Evolutionary conservation across 2,797 vertebrate genomes (phyloP), one percentile per base, ranked within the genome.

Genomic region (Rhabdomys pumilio): DNA sequence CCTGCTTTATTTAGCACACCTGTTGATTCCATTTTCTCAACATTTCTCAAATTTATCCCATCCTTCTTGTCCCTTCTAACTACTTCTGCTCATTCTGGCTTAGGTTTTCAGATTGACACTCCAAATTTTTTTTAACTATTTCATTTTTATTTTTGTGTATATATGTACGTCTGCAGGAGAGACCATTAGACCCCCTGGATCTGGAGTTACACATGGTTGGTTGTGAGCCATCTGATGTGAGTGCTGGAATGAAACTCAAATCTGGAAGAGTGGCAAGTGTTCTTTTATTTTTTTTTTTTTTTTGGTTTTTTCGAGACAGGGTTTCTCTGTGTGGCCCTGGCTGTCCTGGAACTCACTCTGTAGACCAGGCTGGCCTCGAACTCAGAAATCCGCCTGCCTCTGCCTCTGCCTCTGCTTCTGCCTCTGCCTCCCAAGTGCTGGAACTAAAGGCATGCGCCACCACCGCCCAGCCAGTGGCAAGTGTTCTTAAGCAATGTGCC

Each of bases 41-140:
- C 59, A 85, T 90, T 90, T 93, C 86, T 92, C 72, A 93, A 95
- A 91, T 86, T 88, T n/a, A 72, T 90, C 65, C 41, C 19, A 38
- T 92, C 57, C 41, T 89, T 55, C 50, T 57, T n/a, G 81, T 94
- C 26, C 29, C n/a, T 59, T 53, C 63, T 85, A 94, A 76, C 38
- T 73, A 90, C 41, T 85, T 90, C 67, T 87, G 63, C 10, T 50
- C 55, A 92, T 96, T 92, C 91, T 96, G 61, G 41, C 93, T 44
- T 31, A 10, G 14, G 20, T 50, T 88, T 57, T 95, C 31, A 53
- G 63, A 88, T 63, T 53, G 59, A 29, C 73, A 80, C 5, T 83
- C 53, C 77, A 67, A 1, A 19, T 83, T 87, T 82, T 88, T 84
- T 20, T 91, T 86, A 95, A 38, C 17, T 72, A 20, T 72, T 20